phyloP scores from a whole-genome alignment of 2,797 vertebrate species.

The Malurus leucopterus region DNA sequence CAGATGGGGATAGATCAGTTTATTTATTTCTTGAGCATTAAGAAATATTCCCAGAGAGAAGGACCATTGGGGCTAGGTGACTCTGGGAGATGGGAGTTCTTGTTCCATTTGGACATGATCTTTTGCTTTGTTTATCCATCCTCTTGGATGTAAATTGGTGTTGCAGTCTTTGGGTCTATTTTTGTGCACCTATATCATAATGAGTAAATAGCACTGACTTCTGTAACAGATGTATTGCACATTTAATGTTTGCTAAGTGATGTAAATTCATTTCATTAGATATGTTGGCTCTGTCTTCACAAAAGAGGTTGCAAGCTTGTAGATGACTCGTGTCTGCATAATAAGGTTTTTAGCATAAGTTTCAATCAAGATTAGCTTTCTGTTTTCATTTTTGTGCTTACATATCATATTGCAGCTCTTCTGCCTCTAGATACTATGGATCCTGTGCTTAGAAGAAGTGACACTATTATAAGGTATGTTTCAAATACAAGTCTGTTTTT shows the following conservation, averaged over 20 bases:
- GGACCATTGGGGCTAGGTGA: background rate
- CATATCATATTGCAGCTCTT: background rate
- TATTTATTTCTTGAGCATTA: background rate
- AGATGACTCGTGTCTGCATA: background rate
- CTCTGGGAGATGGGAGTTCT: background rate
- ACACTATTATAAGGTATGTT: background rate
- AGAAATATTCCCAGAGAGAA: background rate
- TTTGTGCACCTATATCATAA: background rate
- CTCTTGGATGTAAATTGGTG: background rate
- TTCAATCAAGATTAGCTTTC: background rate
- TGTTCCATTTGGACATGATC: background rate
- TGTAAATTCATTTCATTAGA: constrained; percentile 1
- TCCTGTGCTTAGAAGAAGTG: background rate
- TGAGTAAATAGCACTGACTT: constrained; percentile 24
- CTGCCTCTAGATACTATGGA: background rate
- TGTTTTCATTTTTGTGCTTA: background rate
- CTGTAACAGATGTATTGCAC: constrained; percentile 12
- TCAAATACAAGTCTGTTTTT: background rate
- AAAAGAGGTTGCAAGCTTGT: background rate
- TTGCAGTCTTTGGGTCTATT: background rate
- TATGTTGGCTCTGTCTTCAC: background rate
- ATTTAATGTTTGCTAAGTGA: constrained; percentile 30
- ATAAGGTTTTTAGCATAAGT: background rate
- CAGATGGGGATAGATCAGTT: background rate
- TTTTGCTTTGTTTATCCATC: background rate